Percentiles rank a stretch among this genome's conserved stretches.
phyloP scores from a whole-genome alignment of 2,888 invertebrate genomes.

The Alcis repandata region DNA sequence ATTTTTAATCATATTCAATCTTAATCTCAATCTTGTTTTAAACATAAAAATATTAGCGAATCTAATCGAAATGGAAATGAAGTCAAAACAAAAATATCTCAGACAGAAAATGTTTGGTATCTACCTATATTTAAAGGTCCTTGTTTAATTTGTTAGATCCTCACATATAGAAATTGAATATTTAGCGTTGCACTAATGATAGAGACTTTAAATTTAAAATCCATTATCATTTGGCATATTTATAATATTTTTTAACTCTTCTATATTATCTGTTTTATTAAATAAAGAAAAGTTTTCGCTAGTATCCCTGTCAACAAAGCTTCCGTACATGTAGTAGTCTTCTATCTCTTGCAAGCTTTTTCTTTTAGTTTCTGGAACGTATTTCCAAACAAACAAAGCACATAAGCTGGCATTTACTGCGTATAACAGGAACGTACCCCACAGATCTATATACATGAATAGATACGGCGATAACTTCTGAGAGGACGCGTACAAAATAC shows the following conservation, averaged over 20 bases:
- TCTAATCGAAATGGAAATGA: not conserved
- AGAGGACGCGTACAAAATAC: constrained; percentile 27
- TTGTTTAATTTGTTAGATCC: no score
- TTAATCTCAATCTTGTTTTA: not conserved
- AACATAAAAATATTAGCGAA: not conserved
- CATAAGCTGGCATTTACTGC: constrained; percentile 15
- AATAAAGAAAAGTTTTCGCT: not conserved
- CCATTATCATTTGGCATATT: no score
- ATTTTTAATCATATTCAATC: not conserved
- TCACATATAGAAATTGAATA: no score
- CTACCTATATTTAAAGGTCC: no score
- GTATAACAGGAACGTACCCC: constrained; percentile 32
- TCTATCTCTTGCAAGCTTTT: constrained; percentile 35
- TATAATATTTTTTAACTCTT: not conserved
- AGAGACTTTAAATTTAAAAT: no score
- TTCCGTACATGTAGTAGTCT: constrained; percentile 25
- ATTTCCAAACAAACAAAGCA: constrained; percentile 22
- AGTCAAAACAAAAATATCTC: not conserved
- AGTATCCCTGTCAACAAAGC: not conserved
- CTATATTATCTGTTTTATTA: not conserved
- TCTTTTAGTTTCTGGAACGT: constrained; percentile 34
- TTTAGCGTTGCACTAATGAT: no score
- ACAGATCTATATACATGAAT: constrained; percentile 26
- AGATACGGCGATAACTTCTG: constrained; percentile 33
- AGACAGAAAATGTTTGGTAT: no score